phyloP scores from a whole-genome alignment of 2,113 vertebrate genomes.

The Cyanistes caeruleus region DNA sequence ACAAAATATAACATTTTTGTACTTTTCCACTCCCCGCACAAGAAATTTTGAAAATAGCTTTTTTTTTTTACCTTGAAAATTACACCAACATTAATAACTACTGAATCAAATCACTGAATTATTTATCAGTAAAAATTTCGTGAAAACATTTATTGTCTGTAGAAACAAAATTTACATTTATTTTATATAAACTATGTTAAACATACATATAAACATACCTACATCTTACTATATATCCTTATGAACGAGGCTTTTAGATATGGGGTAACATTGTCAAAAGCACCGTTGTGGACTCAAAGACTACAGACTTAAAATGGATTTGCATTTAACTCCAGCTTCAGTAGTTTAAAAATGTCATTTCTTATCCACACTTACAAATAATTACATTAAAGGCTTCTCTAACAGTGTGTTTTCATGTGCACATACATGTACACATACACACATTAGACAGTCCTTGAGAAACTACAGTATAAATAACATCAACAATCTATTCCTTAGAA shows the following conservation, averaged over 20 bases:
- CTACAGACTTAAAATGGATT: conserved; percentile 19
- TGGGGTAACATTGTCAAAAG: conserved; percentile 25
- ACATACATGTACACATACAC: background rate
- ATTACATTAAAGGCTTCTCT: conserved; percentile 15
- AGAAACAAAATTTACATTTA: conserved; percentile 63
- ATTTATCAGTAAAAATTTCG: conserved; percentile 1
- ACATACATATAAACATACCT: conserved; percentile 67
- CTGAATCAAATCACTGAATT: background rate
- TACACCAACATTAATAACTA: background rate
- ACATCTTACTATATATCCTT: conserved; percentile 29
- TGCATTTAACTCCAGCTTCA: conserved; percentile 43
- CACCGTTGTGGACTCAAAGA: background rate
- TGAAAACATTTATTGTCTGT: conserved; percentile 67
- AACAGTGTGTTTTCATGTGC: background rate
- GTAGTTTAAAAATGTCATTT: conserved; percentile 34
- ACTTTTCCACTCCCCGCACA: background rate
- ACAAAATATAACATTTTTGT: background rate
- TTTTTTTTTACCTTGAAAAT: background rate
- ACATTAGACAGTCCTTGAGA: background rate
- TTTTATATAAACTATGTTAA: conserved; percentile 67
- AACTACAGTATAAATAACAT: conserved; percentile 42
- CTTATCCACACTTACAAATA: conserved; percentile 12
- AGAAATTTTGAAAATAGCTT: background rate
- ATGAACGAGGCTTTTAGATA: conserved; percentile 17
- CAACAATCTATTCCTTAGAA: conserved; percentile 4